Percentiles rank a stretch among this genome's conserved stretches.
Evolutionary conservation across 2,113 vertebrate genomes (phyloP).

Genomic region (Gnathonemus longibarbis): DNA sequence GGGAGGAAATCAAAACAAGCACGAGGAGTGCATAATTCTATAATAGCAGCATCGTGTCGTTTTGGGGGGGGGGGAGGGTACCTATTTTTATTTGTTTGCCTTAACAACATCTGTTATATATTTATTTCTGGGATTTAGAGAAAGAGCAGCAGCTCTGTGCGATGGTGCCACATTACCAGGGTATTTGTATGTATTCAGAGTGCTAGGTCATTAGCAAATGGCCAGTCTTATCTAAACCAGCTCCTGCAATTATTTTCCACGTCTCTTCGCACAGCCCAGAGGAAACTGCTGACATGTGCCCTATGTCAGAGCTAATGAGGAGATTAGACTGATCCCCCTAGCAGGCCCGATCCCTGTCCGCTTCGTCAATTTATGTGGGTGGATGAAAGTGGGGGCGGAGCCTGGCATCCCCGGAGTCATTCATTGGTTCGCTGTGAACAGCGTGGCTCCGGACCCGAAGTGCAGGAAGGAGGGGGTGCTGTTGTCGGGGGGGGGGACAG

Average conservation of each 20-base stretch:
- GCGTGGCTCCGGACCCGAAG: background rate
- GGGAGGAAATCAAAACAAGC: constrained; percentile 47
- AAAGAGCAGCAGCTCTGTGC: constrained; percentile 36
- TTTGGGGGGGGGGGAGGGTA: background rate
- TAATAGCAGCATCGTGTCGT: constrained; percentile 35
- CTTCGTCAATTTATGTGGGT: constrained; percentile 56
- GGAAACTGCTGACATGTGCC: constrained; percentile 51
- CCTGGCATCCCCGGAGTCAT: constrained; percentile 20
- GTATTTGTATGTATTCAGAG: constrained; percentile 40
- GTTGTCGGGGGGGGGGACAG: background rate
- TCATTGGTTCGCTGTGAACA: constrained; percentile 13
- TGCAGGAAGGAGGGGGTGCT: background rate
- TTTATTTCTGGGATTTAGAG: constrained; percentile 48
- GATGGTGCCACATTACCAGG: constrained; percentile 35
- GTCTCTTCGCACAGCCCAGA: constrained; percentile 55
- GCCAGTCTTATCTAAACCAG: constrained; percentile 45
- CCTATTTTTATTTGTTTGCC: constrained; percentile 46
- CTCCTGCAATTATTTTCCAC: constrained; percentile 47
- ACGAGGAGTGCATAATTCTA: constrained; percentile 23
- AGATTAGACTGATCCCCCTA: constrained; percentile 44
- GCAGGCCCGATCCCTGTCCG: constrained; percentile 42
- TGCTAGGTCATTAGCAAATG: constrained; percentile 51
- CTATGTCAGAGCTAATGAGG: constrained; percentile 59
- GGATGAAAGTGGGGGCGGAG: constrained; percentile 30
- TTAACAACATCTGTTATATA: constrained; percentile 44